Base-by-base conservation (phyloP, 2,797 vertebrate genomes). In the Schizopygopsis pylzovi region DNA sequence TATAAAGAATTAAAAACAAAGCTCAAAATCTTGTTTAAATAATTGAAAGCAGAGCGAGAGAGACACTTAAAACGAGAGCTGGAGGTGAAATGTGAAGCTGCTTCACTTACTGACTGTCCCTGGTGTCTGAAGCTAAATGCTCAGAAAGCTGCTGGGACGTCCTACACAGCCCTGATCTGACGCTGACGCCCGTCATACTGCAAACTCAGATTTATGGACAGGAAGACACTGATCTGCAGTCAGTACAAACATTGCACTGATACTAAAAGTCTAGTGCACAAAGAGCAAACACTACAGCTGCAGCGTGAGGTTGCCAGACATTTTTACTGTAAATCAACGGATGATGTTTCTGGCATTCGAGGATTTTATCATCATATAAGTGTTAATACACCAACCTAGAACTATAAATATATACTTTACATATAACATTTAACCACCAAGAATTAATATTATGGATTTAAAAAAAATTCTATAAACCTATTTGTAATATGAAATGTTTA, bases 141-240 rank as follows among this genome's bases (percentile, higher is more conserved):
- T 52, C 43, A 67, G 16, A 33, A 67, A 67, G 61, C 78, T 80
- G 43, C 78, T 49, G 78, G 78, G 78, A 80, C 43, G 9, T 67
- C 61, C 61, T 37, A 16, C 28, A 6, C 33, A 65, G 20, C 5
- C 13, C 78, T 15, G 61, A 80, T 67, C 61, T 68, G 63, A 16
- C 25, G 61, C 28, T 65, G 25, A 33, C 15, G 63, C 63, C 61
- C 2, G 45, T 25, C 45, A 25, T 18, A 41, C 33, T 25, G 47
- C 37, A 52, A 41, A 37, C 4, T 11, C 47, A 18, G 28, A 68
- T 39, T 52, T 39, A 68, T 25, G 28, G 47, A 70, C 47, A 25
- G 79, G 45, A 81, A 54, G 47, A 70, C 33, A 54, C 65, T 25
- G 47, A 25, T 39, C 22, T 22, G 22, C 47, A 81, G n/a, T 54